Conservation (phyloP, 2,888 invertebrate species). For the Pyralis farinalis region DNA sequence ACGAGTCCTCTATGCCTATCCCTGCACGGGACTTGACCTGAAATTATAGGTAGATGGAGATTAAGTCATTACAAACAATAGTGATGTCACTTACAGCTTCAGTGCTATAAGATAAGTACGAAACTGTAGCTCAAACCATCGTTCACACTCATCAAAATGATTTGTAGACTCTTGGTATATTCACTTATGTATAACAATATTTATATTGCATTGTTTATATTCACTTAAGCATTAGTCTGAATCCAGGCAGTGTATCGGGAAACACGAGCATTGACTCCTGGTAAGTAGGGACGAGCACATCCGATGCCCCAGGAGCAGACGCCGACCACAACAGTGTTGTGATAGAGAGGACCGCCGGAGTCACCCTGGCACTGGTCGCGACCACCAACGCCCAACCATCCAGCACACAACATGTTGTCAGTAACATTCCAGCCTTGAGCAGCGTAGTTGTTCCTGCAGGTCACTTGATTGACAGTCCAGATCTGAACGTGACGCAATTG, state of each 20-base stretch:
- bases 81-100: too few species aligned
- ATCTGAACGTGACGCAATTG: slow-evolving; percentile 42
- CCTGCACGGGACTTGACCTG: too few species aligned
- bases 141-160: too few species aligned
- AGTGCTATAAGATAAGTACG: too few species aligned
- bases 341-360: slow-evolving; percentile 48
- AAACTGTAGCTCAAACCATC: too few species aligned
- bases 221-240: slow-evolving; percentile 31
- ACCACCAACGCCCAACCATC: slow-evolving; percentile 47
- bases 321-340: slow-evolving; percentile 41
- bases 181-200: too few species aligned
- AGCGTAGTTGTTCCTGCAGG: slow-evolving; percentile 31
- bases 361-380: slow-evolving; percentile 58
- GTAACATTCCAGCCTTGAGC: slow-evolving; percentile 28
- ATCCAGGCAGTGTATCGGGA: slow-evolving; percentile 42
- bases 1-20: too few species aligned
- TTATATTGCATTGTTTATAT: too few species aligned
- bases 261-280: slow-evolving; percentile 47
- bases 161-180: too few species aligned
- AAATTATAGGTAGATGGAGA: too few species aligned
- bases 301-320: slow-evolving; percentile 40
- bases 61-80: too few species aligned
- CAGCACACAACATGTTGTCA: slow-evolving; percentile 41
- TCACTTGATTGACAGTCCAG: slow-evolving; percentile 32
- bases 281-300: slow-evolving; percentile 36